phyloP scores from a whole-genome alignment of 2,113 vertebrate species.

The Riparia riparia region DNA sequence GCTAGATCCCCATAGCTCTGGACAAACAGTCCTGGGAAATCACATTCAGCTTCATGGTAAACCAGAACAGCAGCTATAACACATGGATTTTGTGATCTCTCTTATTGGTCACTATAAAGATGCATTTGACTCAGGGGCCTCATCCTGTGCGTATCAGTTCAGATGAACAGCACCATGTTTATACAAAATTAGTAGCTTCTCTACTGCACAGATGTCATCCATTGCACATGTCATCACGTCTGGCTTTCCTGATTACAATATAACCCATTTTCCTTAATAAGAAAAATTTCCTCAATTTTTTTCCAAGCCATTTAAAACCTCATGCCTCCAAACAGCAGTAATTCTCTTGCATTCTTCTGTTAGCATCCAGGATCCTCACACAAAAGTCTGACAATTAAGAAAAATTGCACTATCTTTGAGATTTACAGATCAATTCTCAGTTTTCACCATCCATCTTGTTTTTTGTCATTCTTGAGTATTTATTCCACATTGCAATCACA shows the following conservation, averaged over 20 bases:
- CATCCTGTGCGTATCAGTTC: not conserved
- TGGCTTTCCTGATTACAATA: not conserved
- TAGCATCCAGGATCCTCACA: not conserved
- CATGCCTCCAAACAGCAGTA: not conserved
- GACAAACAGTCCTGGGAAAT: not conserved
- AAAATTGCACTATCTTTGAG: not conserved
- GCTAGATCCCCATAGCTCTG: not conserved
- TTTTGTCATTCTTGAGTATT: not conserved
- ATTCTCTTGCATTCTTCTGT: not conserved
- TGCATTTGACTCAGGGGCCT: not conserved
- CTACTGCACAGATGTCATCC: not conserved
- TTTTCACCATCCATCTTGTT: not conserved
- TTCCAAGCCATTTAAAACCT: not conserved
- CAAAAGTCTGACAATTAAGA: not conserved
- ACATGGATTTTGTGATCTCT: not conserved
- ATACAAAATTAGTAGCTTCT: not conserved
- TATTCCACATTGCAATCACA: not conserved
- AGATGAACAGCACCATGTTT: not conserved
- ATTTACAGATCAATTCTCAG: not conserved
- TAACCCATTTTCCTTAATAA: not conserved
- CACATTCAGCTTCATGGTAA: not conserved
- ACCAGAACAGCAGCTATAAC: not conserved
- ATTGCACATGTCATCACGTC: not conserved
- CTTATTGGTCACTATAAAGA: not conserved
- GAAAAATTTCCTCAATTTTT: not conserved